Conservation (phyloP, 1,140 invertebrate species). For the Trachelipus rathkii region DNA sequence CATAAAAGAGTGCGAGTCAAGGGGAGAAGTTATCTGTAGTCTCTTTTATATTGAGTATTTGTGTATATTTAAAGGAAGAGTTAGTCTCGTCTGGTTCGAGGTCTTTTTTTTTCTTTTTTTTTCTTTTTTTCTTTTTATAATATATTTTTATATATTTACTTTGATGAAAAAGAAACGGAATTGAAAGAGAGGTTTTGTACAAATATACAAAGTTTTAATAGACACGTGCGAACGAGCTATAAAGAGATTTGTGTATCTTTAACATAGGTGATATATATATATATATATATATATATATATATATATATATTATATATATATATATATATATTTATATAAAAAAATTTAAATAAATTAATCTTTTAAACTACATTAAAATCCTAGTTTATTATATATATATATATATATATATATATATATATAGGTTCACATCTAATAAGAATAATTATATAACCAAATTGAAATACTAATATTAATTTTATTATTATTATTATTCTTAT, state of each 20-base stretch:
- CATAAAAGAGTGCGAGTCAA: background rate
- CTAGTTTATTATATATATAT: too few relatives aligned
- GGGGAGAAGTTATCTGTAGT: background rate
- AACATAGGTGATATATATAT: background rate
- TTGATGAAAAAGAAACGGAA: background rate
- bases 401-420: too few relatives aligned
- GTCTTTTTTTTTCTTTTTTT: too few relatives aligned
- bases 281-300: conserved; percentile 13
- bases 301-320: conserved; percentile 15
- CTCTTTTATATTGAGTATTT: conserved; percentile 6
- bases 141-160: background rate
- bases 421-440: too few relatives aligned
- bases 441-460: too few relatives aligned
- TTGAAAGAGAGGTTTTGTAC: background rate
- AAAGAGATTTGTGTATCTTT: background rate
- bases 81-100: background rate
- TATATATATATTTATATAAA: background rate
- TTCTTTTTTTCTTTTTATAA: too few relatives aligned
- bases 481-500: too few relatives aligned
- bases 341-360: too few relatives aligned
- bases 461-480: too few relatives aligned
- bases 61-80: background rate
- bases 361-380: too few relatives aligned
- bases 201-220: background rate
- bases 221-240: too few relatives aligned